Base-by-base conservation (phyloP, 2,888 invertebrate genomes). In the Tubulanus polymorphus region DNA sequence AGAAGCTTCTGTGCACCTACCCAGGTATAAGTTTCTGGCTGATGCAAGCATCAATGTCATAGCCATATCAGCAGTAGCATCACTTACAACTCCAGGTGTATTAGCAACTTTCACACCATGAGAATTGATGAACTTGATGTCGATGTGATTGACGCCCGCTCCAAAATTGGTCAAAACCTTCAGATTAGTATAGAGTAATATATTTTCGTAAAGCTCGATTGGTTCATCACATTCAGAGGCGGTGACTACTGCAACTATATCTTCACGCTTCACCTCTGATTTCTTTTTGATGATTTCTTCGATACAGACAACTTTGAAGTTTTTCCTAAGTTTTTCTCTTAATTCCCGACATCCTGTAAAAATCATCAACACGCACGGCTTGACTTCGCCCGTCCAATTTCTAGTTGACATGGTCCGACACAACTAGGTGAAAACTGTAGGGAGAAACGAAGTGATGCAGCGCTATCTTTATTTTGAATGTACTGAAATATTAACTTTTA, bases 11-110 rank as follows among this genome's bases (percentile, higher is more conserved):
- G n/a, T n/a, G n/a, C n/a, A n/a, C n/a, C n/a, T n/a, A n/a, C n/a
- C n/a, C n/a, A n/a, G n/a, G n/a, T n/a, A n/a, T n/a, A 41, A 15
- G 41, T 53, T 53, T 47, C 53, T 37, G 6, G 53, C 53, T 18
- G 53, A 37, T 8, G 53, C 53, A n/a, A 53, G 25, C 29, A 47
- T 47, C 29, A 53, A 25, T 23, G 29, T 29, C 8, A 53, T 45
- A 12, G 46, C 53, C 26, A 37, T 37, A 27, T 53, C 53, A 2
- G 53, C 53, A 12, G 30, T 30, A n/a, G 53, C 53, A 28, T 53
- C 32, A 27, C 37, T 41, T 2, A 53, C n/a, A 53, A 53, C 53
- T 5, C 28, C 37, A 27, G 53, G 53, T 12, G 53, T 53, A 23
- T 53, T 53, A 1, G 46, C n/a, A n/a, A 53, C 30, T 47, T 46